Evolutionary conservation across 2,888 invertebrate species (phyloP).

Genomic region (Agonopterix arenella): DNA sequence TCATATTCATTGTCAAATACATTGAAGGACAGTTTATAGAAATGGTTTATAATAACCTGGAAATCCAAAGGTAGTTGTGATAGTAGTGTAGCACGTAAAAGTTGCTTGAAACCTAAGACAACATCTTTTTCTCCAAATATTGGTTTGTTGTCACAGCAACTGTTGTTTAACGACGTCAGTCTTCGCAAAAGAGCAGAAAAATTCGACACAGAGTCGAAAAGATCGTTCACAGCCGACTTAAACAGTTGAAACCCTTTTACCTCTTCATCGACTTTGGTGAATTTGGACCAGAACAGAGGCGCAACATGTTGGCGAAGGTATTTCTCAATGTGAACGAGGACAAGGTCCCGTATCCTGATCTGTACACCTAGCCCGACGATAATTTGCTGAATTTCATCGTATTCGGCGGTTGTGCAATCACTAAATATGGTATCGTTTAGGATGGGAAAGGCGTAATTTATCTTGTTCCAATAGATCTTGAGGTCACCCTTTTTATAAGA

Average conservation of each 20-base stretch:
- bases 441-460: conserved; percentile 65
- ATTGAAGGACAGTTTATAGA: conserved; percentile 87
- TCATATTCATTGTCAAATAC: conserved; percentile 78
- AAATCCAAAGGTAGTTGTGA: conserved; percentile 84
- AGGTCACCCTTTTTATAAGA: conserved; percentile 46
- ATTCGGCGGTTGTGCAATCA: conserved; percentile 52
- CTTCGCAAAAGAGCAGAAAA: conserved; percentile 74
- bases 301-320: conserved; percentile 77
- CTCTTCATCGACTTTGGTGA: conserved; percentile 69
- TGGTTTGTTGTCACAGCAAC: conserved; percentile 56
- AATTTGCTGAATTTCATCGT: conserved; percentile 58
- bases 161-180: conserved; percentile 70
- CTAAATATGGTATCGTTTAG: conserved; percentile 53
- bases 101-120: conserved; percentile 78
- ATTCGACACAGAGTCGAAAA: conserved; percentile 75
- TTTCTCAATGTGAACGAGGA: conserved; percentile 72
- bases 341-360: conserved; percentile 57
- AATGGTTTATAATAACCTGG: conserved; percentile 82
- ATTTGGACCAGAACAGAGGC: conserved; percentile 82
- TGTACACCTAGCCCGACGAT: conserved; percentile 54
- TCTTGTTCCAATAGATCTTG: conserved; percentile 62
- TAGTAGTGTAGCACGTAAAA: conserved; percentile 80
- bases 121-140: conserved; percentile 75
- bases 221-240: conserved; percentile 79
- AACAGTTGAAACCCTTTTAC: conserved; percentile 80